Percentiles rank a stretch among this genome's conserved stretches.
Evolutionary conservation across 37 sponge, comb jelly and placozoan species (phyloP).

Genomic region (Theonella swinhoei): DNA sequence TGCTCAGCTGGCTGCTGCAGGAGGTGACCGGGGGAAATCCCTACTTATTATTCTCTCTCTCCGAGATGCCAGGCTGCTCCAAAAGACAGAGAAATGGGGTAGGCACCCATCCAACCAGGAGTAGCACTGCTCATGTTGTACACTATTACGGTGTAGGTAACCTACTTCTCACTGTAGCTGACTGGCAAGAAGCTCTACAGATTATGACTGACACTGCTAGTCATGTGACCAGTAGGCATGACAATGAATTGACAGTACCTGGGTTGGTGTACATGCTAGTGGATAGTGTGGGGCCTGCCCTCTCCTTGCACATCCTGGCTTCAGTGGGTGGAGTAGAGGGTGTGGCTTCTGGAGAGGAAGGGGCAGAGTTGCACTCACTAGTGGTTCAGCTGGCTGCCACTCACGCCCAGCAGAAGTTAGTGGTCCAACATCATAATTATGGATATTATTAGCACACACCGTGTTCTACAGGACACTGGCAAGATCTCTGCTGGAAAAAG

Average conservation of each 20-base stretch:
- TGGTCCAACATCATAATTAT: background rate
- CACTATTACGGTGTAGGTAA: background rate
- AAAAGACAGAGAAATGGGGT: slow-evolving; percentile 37
- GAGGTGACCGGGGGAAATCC: slow-evolving; percentile 34
- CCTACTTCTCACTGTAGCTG: background rate
- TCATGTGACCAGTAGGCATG: background rate
- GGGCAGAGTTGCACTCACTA: slow-evolving; percentile 21
- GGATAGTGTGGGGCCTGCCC: background rate
- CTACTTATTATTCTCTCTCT: slow-evolving; percentile 2
- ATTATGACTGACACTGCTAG: background rate
- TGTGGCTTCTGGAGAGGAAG: background rate
- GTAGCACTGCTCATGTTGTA: too few relatives aligned
- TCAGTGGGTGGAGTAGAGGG: background rate
- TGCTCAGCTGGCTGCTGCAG: slow-evolving; percentile 26
- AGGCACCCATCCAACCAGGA: too few relatives aligned
- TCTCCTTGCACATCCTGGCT: background rate
- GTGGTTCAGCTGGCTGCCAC: slow-evolving; percentile 5
- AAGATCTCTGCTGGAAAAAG: slow-evolving; percentile 49
- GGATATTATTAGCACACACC: background rate
- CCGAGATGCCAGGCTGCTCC: slow-evolving; percentile 4
- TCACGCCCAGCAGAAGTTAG: slow-evolving; percentile 49
- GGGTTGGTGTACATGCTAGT: background rate
- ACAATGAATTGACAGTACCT: background rate
- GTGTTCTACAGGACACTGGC: slow-evolving; percentile 14
- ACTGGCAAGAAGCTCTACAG: background rate